phyloP scores from a whole-genome alignment of 2,888 invertebrate species.

The Agrochola lota region DNA sequence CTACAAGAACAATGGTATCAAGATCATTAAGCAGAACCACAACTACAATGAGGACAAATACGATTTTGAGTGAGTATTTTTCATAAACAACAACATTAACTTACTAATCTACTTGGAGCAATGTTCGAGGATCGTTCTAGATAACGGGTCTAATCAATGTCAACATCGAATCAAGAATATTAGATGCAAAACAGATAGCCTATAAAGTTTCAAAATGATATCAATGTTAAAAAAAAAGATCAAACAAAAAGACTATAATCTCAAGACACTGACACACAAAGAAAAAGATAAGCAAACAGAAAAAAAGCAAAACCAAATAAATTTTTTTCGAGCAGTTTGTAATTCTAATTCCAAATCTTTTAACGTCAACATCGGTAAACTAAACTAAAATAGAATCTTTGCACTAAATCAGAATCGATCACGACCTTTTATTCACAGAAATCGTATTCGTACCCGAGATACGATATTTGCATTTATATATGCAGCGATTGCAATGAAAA shows the following conservation, averaged over 20 bases:
- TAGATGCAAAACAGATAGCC: constrained; percentile 7
- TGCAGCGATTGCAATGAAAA: constrained; percentile 43
- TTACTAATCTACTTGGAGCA: background rate
- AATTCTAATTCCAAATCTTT: constrained; percentile 20
- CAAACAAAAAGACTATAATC: background rate
- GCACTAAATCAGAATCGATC: constrained; percentile 43
- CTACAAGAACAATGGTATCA: constrained; percentile 89
- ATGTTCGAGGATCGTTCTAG: background rate
- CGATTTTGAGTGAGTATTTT: constrained; percentile 87
- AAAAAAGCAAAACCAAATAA: background rate
- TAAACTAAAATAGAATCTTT: constrained; percentile 4
- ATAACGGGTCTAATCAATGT: background rate
- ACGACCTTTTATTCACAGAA: constrained; percentile 45
- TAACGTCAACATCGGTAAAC: background rate
- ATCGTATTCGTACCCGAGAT: constrained; percentile 31
- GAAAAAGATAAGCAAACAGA: background rate
- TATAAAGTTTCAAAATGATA: background rate
- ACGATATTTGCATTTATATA: constrained; percentile 50
- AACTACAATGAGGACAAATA: constrained; percentile 89
- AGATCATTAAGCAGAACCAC: constrained; percentile 87
- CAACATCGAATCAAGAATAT: background rate
- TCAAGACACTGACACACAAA: background rate
- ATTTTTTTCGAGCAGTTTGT: background rate
- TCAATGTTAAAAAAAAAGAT: background rate
- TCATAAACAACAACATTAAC: background rate